Evolutionary conservation across 2,888 invertebrate species (phyloP), one percentile per base, ranked within the genome.

Genomic region (Rhimphoctona megacephalus): DNA sequence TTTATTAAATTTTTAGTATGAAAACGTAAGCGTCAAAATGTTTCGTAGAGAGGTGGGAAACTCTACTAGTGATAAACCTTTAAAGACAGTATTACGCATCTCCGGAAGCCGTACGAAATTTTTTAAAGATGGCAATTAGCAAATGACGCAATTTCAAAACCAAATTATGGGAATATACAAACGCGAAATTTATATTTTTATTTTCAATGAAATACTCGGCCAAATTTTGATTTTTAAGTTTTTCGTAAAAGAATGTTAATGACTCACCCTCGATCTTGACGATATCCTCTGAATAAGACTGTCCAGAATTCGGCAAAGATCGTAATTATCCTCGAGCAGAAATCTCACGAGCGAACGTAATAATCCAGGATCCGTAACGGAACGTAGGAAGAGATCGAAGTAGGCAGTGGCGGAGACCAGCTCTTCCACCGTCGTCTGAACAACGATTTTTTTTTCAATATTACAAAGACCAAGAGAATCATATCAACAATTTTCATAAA

Each of bases 331-430:
- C 92, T 96, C 96, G 90, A 98, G 95, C 69, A 99, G 95, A 95
- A 99, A 99, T 93, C 96, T 97, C 39, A 99, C 95, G 91, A 99
- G 96, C 0, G 97, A 96, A 89, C 97, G 96, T 89, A 99, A 95
- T 78, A 99, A 95, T 0, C 98, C 97, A 0, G 98, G 97, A 90
- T 98, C 97, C 0, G 98, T 97, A 19, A 98, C 97, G 76, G 98
- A 97, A 72, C 99, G 96, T 87, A 99, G 94, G 91, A 98, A 97
- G 89, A 99, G 95, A 94, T 99, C 99, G 87, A 99, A 96, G 95
- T 99, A 99, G 9, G 98, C 98, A 92, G 98, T 98, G 14, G 99
- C 98, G 73, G 99, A 97, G 84, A 98, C 96, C 93, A 99, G 97
- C 94, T 99, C 99, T 89, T 97, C 97, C 90, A 97, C 96, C 85